Evolutionary conservation across 2,888 invertebrate species (phyloP).

Genomic region (Mystacides longicornis): DNA sequence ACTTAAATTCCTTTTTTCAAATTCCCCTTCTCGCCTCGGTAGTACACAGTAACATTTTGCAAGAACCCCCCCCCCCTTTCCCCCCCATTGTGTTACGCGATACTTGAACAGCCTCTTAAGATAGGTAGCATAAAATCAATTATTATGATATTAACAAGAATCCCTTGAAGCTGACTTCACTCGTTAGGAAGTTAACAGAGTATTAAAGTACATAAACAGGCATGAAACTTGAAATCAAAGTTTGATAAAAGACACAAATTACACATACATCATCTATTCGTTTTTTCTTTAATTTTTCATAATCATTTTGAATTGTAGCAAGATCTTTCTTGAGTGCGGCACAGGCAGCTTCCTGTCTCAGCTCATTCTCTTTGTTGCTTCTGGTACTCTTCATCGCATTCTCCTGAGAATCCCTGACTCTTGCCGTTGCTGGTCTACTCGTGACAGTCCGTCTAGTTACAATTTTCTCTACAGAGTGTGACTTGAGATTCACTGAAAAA

Average conservation of each 20-base stretch:
- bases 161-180: no score
- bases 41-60: no score
- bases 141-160: no score
- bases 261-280: conserved; percentile 74
- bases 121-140: no score
- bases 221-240: not conserved
- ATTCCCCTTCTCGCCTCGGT: no score
- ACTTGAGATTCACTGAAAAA: conserved; percentile 38
- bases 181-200: no score
- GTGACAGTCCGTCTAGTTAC: conserved; percentile 11
- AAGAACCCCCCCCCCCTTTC: no score
- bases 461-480: conserved; percentile 32
- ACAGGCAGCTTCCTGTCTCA: conserved; percentile 46
- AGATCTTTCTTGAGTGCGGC: conserved; percentile 56
- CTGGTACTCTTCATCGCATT: conserved; percentile 31
- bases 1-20: no score
- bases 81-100: no score
- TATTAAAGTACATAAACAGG: no score
- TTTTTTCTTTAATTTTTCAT: conserved; percentile 67
- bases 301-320: conserved; percentile 66
- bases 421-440: not conserved
- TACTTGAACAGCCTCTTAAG: no score
- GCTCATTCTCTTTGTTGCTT: conserved; percentile 38
- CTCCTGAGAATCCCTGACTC: not conserved
- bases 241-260: not conserved